These are phyloP conservation scores for Drymonia ruficornis DNA, from an alignment of 2,888 invertebrate genomes.

Conservation along the genomic window DNA sequence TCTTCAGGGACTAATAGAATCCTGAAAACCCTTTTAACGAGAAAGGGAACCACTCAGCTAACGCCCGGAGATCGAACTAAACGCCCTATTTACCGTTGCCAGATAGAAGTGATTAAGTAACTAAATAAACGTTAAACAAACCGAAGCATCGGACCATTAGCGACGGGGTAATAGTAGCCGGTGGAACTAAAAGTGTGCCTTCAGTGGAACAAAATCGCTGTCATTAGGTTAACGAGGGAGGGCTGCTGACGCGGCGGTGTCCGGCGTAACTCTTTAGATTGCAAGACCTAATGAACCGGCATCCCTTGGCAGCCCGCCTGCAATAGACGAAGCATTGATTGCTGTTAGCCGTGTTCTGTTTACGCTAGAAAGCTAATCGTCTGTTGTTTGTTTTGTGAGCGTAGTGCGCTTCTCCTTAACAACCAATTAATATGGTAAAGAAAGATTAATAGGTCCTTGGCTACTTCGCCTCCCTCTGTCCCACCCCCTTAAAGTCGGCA, in stretches of 20 bases:
- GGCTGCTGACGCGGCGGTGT: conserved; percentile 73
- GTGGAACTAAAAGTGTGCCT: conserved; percentile 75
- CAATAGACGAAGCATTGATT: conserved; percentile 52
- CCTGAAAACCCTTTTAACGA: neutral
- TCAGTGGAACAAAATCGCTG: conserved; percentile 75
- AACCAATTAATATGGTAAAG: too few species aligned
- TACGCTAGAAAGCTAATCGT: conserved; percentile 48
- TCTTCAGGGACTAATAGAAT: neutral
- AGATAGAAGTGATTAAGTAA: conserved; percentile 59
- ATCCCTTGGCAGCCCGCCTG: conserved; percentile 61
- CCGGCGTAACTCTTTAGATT: conserved; percentile 69
- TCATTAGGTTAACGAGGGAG: conserved; percentile 81
- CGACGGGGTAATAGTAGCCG: conserved; percentile 72
- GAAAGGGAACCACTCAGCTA: neutral
- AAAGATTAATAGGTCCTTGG: too few species aligned
- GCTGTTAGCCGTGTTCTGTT: conserved; percentile 51
- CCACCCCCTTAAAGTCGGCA: too few species aligned
- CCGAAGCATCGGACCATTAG: conserved; percentile 70
- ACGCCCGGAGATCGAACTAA: conserved; percentile 17
- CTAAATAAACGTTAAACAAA: conserved; percentile 65
- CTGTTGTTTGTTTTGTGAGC: conserved; percentile 12
- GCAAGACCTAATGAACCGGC: conserved; percentile 75
- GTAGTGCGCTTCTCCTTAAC: too few species aligned
- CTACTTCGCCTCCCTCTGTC: too few species aligned
- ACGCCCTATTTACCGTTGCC: conserved; percentile 38